Evolutionary conservation across 2,797 vertebrate species (phyloP).

Genomic region (Parauchenoglanis ngamensis): DNA sequence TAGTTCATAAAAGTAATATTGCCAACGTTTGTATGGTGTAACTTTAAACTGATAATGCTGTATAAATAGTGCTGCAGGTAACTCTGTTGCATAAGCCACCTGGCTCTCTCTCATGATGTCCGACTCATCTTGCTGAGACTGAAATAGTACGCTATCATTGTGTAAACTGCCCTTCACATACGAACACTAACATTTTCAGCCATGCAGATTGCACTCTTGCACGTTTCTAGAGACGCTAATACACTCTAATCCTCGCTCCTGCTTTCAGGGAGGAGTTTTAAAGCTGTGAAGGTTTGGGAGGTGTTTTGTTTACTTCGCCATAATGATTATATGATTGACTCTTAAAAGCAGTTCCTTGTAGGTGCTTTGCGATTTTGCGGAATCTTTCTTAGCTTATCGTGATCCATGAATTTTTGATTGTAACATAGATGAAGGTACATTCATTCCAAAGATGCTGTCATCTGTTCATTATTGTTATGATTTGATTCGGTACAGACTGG

Average conservation of each 20-base stretch:
- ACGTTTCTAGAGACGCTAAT: not conserved
- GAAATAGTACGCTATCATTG: not conserved
- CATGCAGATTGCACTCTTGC: not conserved
- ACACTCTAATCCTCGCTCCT: not conserved
- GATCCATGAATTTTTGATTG: not conserved
- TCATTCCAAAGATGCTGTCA: not conserved
- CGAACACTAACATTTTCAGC: not conserved
- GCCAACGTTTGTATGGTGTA: not conserved
- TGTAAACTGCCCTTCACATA: constrained; percentile 6
- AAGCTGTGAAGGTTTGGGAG: not conserved
- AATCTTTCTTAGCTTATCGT: not conserved
- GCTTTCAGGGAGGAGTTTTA: not conserved
- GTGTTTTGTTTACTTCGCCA: not conserved
- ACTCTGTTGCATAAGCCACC: not conserved
- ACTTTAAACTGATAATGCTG: not conserved
- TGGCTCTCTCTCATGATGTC: not conserved
- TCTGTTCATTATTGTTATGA: not conserved
- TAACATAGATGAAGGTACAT: not conserved
- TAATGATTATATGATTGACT: not conserved
- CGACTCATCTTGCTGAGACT: not conserved
- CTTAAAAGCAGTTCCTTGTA: not conserved
- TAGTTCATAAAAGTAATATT: not conserved
- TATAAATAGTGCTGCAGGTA: not conserved
- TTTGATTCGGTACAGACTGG: not conserved
- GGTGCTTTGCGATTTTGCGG: not conserved